Evolutionary conservation across 2,888 invertebrate genomes (phyloP).

Genomic region (Drosophila antonietae): DNA sequence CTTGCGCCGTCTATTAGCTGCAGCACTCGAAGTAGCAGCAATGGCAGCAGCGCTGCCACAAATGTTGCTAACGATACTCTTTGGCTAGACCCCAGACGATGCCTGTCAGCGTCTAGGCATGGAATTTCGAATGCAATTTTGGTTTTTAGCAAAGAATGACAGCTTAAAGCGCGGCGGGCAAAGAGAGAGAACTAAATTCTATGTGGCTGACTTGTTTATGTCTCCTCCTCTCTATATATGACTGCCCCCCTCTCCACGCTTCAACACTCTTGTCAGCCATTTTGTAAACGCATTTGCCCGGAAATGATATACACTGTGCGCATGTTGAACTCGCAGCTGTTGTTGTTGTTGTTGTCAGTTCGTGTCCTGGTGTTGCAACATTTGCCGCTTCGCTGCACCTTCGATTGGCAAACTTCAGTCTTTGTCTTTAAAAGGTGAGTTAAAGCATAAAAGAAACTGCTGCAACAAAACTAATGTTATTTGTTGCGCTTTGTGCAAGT

Average conservation of each 20-base stretch:
- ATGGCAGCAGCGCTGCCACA: conserved; percentile 41
- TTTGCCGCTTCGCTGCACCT: conserved; percentile 76
- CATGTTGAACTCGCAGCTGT: conserved; percentile 31
- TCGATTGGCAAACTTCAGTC: conserved; percentile 59
- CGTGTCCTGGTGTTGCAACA: conserved; percentile 77
- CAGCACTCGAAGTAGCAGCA: conserved; percentile 19
- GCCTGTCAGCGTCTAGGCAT: conserved; percentile 60
- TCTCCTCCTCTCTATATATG: background rate
- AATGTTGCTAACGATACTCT: conserved; percentile 66
- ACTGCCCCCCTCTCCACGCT: background rate
- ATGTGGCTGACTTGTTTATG: conserved; percentile 39
- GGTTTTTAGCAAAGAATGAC: conserved; percentile 34
- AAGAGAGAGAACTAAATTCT: conserved; percentile 3
- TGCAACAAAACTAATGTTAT: conserved; percentile 5
- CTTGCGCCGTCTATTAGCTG: conserved; percentile 2
- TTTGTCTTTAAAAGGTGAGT: conserved; percentile 61
- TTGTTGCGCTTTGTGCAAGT: conserved; percentile 52
- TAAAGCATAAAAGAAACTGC: background rate
- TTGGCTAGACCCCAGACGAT: conserved; percentile 58
- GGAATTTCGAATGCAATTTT: conserved; percentile 67
- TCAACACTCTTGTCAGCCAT: conserved; percentile 36
- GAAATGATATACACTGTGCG: conserved; percentile 73
- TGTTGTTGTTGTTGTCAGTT: conserved; percentile 41
- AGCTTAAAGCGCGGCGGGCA: conserved; percentile 17
- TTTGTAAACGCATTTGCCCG: conserved; percentile 75